These are phyloP conservation scores for Holothuria scabra DNA, from an alignment of 53 echinoderm and acorn worm genomes.

Conservation along the genomic window DNA sequence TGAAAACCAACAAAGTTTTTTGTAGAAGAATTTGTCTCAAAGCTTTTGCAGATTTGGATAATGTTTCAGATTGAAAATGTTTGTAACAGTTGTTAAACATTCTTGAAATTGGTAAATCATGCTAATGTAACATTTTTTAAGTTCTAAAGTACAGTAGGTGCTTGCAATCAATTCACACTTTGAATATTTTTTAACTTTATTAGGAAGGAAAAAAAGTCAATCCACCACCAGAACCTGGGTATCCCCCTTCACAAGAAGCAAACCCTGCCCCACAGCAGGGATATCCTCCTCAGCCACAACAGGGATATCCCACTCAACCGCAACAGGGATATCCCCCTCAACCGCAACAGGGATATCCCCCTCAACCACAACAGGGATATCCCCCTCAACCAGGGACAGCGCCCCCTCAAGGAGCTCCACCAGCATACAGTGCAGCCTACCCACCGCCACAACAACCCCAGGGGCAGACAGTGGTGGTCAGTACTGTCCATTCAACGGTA, in stretches of 20 bases:
- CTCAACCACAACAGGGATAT: not conserved
- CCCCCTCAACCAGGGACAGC: not conserved
- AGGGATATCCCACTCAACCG: not conserved
- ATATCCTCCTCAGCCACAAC: conserved; percentile 9
- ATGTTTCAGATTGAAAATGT: no score
- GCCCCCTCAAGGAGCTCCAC: not conserved
- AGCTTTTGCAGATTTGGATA: no score
- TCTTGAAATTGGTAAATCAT: no score
- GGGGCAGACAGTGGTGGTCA: conserved; percentile 18
- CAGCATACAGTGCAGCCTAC: not conserved
- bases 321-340: not conserved
- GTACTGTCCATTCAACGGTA: conserved; percentile 9
- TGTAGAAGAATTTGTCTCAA: no score
- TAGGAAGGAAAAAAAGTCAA: no score
- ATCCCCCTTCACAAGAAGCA: conserved; percentile 1
- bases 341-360: not conserved
- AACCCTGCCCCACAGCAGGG: not conserved
- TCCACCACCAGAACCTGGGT: not conserved
- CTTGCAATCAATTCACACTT: no score
- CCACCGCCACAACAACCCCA: not conserved
- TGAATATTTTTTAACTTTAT: no score
- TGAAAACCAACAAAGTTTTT: no score
- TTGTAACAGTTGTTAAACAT: no score
- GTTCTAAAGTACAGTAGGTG: no score
- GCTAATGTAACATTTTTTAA: no score